Evolutionary conservation across 2,113 vertebrate species (phyloP), one percentile per base, ranked within the genome.

Genomic region (Neotoma lepida): DNA sequence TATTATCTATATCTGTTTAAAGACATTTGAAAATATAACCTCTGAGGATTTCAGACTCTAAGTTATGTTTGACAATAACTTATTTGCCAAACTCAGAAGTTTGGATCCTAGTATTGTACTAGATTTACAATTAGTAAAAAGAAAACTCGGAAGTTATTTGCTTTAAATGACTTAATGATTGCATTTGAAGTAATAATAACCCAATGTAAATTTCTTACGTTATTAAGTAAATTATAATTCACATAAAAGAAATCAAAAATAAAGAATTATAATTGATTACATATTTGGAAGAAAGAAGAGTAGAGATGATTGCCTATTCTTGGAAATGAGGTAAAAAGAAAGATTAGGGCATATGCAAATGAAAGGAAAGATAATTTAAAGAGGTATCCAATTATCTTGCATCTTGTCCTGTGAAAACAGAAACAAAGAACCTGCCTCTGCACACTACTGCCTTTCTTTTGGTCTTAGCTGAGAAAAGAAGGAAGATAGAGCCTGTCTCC

Each of bases 1-100:
- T 96, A 96, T 9, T 70, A 92, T 96, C 96, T 95, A 73, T 89
- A 61, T 93, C 4, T 74, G 70, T 92, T 96, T 89, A 93, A 74
- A 90, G 85, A 90, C 94, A 96, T 64, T 96, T 95, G 81, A 95
- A 97, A 97, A 56, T 96, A 96, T 92, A 92, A 56, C 97, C 56
- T 95, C 97, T 93, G 98, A 95, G 77, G 90, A 95, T 73, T 95
- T 95, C 2, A 71, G 66, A 96, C 84, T 96, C 89, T 95, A 97
- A 98, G 77, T 35, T 26, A 77, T 95, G 66, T 93, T 97, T 97
- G 80, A 96, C 89, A 81, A 84, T 97, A 96, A 98, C 96, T 97
- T 96, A 97, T 97, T 97, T 97, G 96, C 82, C 89, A 95, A 97
- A 97, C n/a, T 96, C 87, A 71, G 88, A 97, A 89, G 58, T 77